Evolutionary conservation across 37 sponge, comb jelly and placozoan genomes (phyloP).

Genomic region (Lycopodina hypogea): DNA sequence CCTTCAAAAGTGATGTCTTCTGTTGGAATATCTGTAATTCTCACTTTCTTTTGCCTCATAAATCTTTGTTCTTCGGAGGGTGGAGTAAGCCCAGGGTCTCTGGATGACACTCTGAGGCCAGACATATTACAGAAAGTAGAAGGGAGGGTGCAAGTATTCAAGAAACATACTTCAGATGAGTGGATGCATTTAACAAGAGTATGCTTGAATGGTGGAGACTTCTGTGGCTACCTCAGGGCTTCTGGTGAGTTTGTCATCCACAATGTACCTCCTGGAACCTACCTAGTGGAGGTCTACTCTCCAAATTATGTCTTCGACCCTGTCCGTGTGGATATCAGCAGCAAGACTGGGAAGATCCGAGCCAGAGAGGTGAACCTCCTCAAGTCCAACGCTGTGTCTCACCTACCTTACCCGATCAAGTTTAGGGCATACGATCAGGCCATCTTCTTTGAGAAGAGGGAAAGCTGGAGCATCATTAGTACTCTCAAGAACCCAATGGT

Average conservation of each 20-base stretch:
- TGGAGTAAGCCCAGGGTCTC: background rate
- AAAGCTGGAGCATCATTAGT: conserved; percentile 72
- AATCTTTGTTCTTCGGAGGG: background rate
- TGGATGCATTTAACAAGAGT: conserved; percentile 51
- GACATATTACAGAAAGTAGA: conserved; percentile 11
- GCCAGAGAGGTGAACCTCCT: conserved; percentile 81
- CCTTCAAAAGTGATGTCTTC: background rate
- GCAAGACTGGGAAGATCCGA: conserved; percentile 79
- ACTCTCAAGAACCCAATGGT: conserved; percentile 90
- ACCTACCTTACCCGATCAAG: conserved; percentile 79
- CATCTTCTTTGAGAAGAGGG: conserved; percentile 87
- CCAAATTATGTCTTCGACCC: conserved; percentile 84
- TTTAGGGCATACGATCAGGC: conserved; percentile 64
- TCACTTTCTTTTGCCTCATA: background rate
- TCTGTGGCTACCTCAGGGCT: conserved; percentile 60
- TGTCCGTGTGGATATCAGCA: conserved; percentile 89
- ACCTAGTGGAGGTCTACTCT: conserved; percentile 81
- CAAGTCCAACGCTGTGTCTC: conserved; percentile 47
- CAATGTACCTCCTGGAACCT: conserved; percentile 83
- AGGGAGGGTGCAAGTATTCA: background rate
- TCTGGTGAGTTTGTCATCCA: conserved; percentile 74
- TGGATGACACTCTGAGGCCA: background rate
- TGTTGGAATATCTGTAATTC: background rate
- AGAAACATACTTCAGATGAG: background rate
- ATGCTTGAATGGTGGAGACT: conserved; percentile 71